Evolutionary conservation across 64 coral and sea anemone species (phyloP).

Genomic region (Dendronephthya gigantea): DNA sequence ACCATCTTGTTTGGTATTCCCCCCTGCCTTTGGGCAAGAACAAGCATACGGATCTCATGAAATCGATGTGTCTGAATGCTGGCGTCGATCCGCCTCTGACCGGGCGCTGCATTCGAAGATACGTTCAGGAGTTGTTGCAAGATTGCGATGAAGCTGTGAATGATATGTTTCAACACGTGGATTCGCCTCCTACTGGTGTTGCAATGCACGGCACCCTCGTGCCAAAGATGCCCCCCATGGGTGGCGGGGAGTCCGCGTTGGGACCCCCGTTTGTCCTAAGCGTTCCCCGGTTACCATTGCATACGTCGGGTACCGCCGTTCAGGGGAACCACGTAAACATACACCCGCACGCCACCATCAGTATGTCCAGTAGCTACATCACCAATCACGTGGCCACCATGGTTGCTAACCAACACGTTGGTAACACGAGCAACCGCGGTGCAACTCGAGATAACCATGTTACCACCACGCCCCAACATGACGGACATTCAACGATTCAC

Average conservation of each 20-base stretch:
- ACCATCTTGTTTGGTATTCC: not conserved
- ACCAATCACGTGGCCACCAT: not conserved
- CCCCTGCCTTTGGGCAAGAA: not conserved
- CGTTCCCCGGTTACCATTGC: not conserved
- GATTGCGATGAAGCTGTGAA: conserved; percentile 2
- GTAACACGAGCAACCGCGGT: too few relatives aligned
- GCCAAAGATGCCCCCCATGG: not conserved
- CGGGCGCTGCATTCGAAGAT: not conserved
- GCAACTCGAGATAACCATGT: not conserved
- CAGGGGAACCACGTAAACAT: not conserved
- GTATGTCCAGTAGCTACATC: too few relatives aligned
- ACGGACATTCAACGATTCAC: too few relatives aligned
- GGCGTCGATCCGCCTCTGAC: not conserved
- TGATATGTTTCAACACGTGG: not conserved
- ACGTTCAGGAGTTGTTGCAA: not conserved
- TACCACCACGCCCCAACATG: not conserved
- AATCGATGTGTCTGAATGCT: not conserved
- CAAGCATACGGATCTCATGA: not conserved
- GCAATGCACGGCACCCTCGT: not conserved
- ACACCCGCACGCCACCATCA: not conserved
- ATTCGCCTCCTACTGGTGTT: not conserved
- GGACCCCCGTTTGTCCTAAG: not conserved
- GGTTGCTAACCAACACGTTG: not conserved
- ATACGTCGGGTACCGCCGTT: not conserved
- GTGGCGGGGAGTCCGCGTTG: not conserved